phyloP scores from a whole-genome alignment of 2,113 vertebrate genomes.

The Tichodroma muraria region DNA sequence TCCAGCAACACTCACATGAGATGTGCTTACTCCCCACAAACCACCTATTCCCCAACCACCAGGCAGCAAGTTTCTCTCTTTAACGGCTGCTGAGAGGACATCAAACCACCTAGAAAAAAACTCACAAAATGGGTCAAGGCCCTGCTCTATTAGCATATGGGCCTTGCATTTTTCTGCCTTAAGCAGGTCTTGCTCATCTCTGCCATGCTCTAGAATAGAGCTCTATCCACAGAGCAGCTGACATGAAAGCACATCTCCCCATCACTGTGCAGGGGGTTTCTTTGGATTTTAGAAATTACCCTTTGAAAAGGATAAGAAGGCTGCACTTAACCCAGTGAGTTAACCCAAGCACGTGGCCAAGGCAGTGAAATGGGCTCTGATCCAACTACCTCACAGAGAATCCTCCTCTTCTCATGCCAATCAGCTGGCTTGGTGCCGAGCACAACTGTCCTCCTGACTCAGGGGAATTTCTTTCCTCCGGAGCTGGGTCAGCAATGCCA shows the following conservation, averaged over 20 bases:
- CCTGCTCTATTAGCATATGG: not conserved
- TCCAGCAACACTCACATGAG: not conserved
- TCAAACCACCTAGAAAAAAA: not conserved
- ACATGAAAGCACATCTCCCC: not conserved
- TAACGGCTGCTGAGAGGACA: not conserved
- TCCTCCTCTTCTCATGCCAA: not conserved
- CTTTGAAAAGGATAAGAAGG: not conserved
- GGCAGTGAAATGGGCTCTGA: not conserved
- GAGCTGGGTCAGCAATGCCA: not conserved
- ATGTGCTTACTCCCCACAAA: fast-evolving
- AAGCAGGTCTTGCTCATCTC: not conserved
- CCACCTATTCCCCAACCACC: not conserved
- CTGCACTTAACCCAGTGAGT: not conserved
- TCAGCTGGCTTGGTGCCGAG: not conserved
- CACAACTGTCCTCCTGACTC: not conserved
- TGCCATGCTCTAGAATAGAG: not conserved
- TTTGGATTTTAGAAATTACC: not conserved
- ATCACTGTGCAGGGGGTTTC: not conserved
- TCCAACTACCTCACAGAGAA: not conserved
- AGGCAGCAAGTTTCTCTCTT: not conserved
- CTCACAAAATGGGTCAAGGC: not conserved
- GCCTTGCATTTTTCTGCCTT: not conserved
- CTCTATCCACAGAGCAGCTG: not conserved
- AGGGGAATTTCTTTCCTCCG: not conserved
- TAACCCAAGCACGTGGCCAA: not conserved